Conservation (phyloP, 2,888 invertebrate genomes). For the Smittia sp. region DNA sequence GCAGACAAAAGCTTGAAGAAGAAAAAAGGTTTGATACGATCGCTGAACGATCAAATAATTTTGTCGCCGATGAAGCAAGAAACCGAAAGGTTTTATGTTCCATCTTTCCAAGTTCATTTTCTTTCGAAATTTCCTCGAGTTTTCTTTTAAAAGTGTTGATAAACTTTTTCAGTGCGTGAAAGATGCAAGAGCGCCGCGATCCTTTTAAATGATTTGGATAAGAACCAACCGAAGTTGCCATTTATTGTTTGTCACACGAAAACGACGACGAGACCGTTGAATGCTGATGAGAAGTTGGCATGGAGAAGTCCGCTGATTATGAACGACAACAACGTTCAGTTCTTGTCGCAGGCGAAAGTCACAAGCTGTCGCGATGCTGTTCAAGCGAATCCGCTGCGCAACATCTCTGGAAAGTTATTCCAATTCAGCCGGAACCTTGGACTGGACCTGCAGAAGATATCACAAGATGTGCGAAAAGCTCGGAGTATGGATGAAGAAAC, state of each 20-base stretch:
- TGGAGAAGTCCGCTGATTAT: neutral
- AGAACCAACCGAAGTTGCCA: neutral
- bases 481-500: neutral
- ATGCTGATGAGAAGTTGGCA: neutral
- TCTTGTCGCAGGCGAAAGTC: neutral
- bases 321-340: neutral
- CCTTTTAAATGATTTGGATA: neutral
- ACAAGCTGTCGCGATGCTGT: neutral
- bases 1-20: neutral
- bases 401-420: neutral
- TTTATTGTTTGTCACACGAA: neutral
- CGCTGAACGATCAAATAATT: neutral
- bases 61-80: neutral
- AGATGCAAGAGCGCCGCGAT: neutral
- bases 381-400: neutral
- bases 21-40: constrained; percentile 18
- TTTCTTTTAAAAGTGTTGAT: neutral
- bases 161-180: constrained; percentile 21
- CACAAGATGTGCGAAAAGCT: neutral
- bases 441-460: constrained; percentile 5
- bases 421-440: neutral
- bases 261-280: no score
- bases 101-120: neutral
- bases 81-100: neutral
- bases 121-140: neutral